phyloP scores from a whole-genome alignment of 2,888 invertebrate species.

The Rotaria sp. region DNA sequence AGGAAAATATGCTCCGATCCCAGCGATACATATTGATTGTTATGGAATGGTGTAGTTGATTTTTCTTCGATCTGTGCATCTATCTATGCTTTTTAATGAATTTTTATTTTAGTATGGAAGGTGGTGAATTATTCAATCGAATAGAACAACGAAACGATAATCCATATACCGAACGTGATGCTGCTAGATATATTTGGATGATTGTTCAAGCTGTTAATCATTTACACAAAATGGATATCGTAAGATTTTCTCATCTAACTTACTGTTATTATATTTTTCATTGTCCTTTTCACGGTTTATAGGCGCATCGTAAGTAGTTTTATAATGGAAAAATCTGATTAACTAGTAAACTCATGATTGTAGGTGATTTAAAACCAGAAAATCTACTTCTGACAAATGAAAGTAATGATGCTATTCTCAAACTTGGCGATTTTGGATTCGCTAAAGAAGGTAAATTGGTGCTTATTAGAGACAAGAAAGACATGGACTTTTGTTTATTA shows the following conservation, averaged over 20 bases:
- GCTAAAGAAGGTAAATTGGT: background rate
- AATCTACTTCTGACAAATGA: slow-evolving; percentile 72
- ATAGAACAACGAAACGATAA: slow-evolving; percentile 15
- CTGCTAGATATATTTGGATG: slow-evolving; percentile 86
- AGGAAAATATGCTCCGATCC: slow-evolving; percentile 66
- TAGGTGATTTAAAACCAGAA: slow-evolving; percentile 77
- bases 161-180: slow-evolving; percentile 61
- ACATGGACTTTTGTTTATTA: background rate
- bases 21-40: slow-evolving; percentile 85
- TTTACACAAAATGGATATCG: slow-evolving; percentile 85
- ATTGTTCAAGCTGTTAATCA: slow-evolving; percentile 88
- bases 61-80: no score
- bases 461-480: background rate
- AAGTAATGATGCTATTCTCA: slow-evolving; percentile 68
- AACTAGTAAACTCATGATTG: no score
- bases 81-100: no score
- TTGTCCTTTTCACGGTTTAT: background rate
- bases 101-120: slow-evolving; percentile 49
- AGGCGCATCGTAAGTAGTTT: background rate
- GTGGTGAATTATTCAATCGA: slow-evolving; percentile 37
- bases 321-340: no score
- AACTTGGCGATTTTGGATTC: slow-evolving; percentile 83
- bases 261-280: no score
- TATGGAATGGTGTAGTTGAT: slow-evolving; percentile 74
- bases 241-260: slow-evolving; percentile 50